Evolutionary conservation across 2,888 invertebrate genomes (phyloP).

Genomic region (Agrochola litura): DNA sequence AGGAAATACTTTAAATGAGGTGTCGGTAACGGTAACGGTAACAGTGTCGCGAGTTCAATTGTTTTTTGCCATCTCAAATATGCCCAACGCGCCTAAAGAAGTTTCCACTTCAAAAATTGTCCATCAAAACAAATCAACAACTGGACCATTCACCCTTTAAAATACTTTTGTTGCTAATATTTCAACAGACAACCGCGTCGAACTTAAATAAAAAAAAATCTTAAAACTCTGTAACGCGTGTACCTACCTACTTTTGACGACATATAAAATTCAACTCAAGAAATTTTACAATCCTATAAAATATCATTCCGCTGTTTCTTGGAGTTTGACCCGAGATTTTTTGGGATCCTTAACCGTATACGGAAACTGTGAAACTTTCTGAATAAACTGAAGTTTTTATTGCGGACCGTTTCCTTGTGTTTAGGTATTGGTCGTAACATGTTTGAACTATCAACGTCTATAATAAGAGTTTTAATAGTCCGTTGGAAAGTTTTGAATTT

Average conservation of each 20-base stretch:
- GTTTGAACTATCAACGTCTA: not conserved
- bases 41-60: too few species aligned
- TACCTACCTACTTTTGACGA: slow-evolving; percentile 48
- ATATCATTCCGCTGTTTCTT: slow-evolving; percentile 43
- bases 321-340: slow-evolving; percentile 42
- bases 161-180: slow-evolving; percentile 29
- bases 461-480: not conserved
- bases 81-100: too few species aligned
- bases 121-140: not conserved
- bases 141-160: slow-evolving; percentile 10
- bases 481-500: not conserved
- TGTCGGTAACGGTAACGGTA: too few species aligned
- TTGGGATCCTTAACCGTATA: slow-evolving; percentile 11
- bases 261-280: slow-evolving; percentile 61
- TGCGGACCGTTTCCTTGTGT: slow-evolving; percentile 19
- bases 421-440: slow-evolving; percentile 17
- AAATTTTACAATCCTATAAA: slow-evolving; percentile 63
- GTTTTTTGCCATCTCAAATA: too few species aligned
- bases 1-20: too few species aligned
- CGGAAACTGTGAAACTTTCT: slow-evolving; percentile 39
- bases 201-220: slow-evolving; percentile 31
- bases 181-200: slow-evolving; percentile 14
- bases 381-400: slow-evolving; percentile 43
- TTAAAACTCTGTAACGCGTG: slow-evolving; percentile 46
- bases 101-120: too few species aligned